Conservation (phyloP, 1,140 invertebrate species). For the Drosophila burlai region DNA sequence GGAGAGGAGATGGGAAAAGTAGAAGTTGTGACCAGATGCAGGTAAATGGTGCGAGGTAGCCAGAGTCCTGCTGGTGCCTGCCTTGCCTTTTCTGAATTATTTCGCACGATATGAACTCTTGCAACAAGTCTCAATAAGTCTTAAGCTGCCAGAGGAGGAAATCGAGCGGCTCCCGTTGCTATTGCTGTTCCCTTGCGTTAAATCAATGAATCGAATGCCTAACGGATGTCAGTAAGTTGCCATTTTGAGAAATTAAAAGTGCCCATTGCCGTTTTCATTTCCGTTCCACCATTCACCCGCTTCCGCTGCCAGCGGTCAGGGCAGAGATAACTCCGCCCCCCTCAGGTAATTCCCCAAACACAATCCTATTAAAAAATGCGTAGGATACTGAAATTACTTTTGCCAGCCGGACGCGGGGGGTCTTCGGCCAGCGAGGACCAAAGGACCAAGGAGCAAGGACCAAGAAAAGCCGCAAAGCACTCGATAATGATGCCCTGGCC, state of each 20-base stretch:
- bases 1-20: not conserved
- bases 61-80: constrained; percentile 7
- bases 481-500: constrained; percentile 75
- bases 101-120: constrained; percentile 76
- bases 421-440: not conserved
- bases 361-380: constrained; percentile 79
- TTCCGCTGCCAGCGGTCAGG: constrained; percentile 52
- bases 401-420: constrained; percentile 19
- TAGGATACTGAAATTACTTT: constrained; percentile 42
- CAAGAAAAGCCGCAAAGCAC: constrained; percentile 68
- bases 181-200: constrained; percentile 72
- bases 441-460: not conserved
- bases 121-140: constrained; percentile 80
- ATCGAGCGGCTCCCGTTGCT: constrained; percentile 26
- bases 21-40: constrained; percentile 15
- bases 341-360: constrained; percentile 76
- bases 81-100: constrained; percentile 72
- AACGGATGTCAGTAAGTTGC: constrained; percentile 77
- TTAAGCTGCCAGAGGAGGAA: constrained; percentile 54
- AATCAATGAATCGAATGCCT: constrained; percentile 77
- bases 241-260: constrained; percentile 84
- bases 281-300: constrained; percentile 37
- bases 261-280: constrained; percentile 79
- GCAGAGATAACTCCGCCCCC: not conserved
- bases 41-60: constrained; percentile 22